phyloP scores from a whole-genome alignment of 2,888 invertebrate genomes.

The Erebia palarica region DNA sequence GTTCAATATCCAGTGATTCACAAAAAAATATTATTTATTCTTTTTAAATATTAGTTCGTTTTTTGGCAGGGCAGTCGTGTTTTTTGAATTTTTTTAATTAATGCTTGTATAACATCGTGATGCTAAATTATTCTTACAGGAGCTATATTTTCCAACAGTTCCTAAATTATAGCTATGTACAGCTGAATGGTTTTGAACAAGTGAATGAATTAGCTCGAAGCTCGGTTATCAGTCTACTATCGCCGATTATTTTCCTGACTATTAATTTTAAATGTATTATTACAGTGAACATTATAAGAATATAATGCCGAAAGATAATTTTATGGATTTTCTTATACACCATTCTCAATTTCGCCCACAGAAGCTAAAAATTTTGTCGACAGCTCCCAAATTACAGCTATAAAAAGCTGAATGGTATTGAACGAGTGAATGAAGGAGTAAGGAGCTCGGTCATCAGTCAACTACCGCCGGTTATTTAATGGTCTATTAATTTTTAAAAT shows the following conservation, averaged over 20 bases:
- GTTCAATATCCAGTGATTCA: too few relatives aligned
- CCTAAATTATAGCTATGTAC: too few relatives aligned
- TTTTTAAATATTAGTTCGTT: too few relatives aligned
- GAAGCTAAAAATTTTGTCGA: background rate
- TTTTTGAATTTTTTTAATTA: too few relatives aligned
- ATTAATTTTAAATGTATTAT: too few relatives aligned
- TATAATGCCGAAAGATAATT: background rate
- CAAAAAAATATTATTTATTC: too few relatives aligned
- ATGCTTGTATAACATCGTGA: too few relatives aligned
- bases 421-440: constrained; percentile 55
- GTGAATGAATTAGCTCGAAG: constrained; percentile 54
- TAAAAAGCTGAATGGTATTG: constrained; percentile 58
- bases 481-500: constrained; percentile 26
- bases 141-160: background rate
- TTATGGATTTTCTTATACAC: too few relatives aligned
- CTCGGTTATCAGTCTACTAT: constrained; percentile 68
- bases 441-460: constrained; percentile 63
- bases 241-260: constrained; percentile 37
- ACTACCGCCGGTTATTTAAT: constrained; percentile 66
- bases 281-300: background rate
- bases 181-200: constrained; percentile 48
- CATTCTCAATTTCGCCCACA: too few relatives aligned
- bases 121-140: too few relatives aligned
- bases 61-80: too few relatives aligned
- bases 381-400: background rate